These are phyloP conservation scores for human (Homo sapiens) DNA, from an alignment of 2,113 vertebrate genomes.

Conservation along the genomic window DNA sequence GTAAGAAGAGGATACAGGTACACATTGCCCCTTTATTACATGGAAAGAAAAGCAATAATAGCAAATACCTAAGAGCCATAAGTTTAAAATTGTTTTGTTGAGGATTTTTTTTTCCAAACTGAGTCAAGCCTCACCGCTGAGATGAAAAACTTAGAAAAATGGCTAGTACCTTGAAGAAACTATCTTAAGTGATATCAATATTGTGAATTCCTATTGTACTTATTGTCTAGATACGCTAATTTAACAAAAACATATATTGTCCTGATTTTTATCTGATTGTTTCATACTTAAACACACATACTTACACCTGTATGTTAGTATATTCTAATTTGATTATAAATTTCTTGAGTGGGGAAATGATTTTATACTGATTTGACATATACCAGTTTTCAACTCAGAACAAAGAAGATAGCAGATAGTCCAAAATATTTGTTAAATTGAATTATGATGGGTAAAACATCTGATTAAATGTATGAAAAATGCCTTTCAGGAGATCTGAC, in stretches of 20 bases:
- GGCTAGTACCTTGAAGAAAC: not conserved
- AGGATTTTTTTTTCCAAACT: slow-evolving; percentile 42
- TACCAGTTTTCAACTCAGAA: not conserved
- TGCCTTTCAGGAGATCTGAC: not conserved
- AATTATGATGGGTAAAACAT: slow-evolving; percentile 20
- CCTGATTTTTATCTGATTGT: not conserved
- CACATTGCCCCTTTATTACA: slow-evolving; percentile 45
- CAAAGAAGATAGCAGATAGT: not conserved
- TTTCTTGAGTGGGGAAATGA: not conserved
- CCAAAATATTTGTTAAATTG: not conserved
- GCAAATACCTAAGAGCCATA: slow-evolving; percentile 28
- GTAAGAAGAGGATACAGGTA: slow-evolving; percentile 18
- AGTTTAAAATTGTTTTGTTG: slow-evolving; percentile 65
- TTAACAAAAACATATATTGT: not conserved
- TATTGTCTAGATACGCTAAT: not conserved
- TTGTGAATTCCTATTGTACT: not conserved
- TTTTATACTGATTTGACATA: not conserved
- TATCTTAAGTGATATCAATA: not conserved
- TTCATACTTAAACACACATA: not conserved
- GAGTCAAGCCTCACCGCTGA: slow-evolving; percentile 35
- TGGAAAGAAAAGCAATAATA: slow-evolving; percentile 59
- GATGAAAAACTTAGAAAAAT: slow-evolving; percentile 5
- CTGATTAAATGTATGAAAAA: slow-evolving; percentile 14
- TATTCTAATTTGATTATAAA: slow-evolving; percentile 26
- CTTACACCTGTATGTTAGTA: not conserved